A percentile compares a stretch with the other conserved stretches of the same genome.
These are phyloP conservation scores for Sitta carolinensis DNA, from an alignment of 2,797 vertebrate species.

Conservation along the genomic window DNA sequence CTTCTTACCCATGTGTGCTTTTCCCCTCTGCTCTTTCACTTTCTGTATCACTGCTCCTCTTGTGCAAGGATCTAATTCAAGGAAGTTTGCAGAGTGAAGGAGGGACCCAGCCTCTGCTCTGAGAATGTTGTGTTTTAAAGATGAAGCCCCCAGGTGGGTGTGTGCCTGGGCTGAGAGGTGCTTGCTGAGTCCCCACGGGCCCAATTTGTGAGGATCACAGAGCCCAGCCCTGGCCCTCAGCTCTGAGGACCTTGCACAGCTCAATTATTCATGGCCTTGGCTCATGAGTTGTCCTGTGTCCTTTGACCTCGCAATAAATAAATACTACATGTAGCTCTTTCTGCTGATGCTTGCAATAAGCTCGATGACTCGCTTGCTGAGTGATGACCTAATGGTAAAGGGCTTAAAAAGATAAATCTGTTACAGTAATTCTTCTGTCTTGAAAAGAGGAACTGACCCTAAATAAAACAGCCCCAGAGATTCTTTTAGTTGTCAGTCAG, in stretches of 20 bases:
- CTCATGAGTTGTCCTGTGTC: background rate
- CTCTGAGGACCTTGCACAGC: background rate
- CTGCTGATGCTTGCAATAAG: background rate
- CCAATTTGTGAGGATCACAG: rapidly evolving
- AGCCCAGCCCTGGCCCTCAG: background rate
- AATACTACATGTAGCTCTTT: background rate
- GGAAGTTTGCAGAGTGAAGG: background rate
- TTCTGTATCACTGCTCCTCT: background rate
- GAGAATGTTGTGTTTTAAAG: background rate
- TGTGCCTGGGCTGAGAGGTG: background rate
- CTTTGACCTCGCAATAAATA: slow-evolving; percentile 6
- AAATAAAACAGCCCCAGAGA: background rate
- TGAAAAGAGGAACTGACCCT: background rate
- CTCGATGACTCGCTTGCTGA: background rate
- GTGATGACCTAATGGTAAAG: background rate
- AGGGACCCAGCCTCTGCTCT: background rate
- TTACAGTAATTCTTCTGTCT: background rate
- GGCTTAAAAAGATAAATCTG: background rate
- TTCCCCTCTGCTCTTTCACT: background rate
- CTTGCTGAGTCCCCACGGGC: background rate
- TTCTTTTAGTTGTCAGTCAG: background rate
- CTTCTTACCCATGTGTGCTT: background rate
- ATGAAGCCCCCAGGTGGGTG: background rate
- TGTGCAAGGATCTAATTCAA: background rate
- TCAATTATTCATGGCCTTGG: background rate